These are phyloP conservation scores for Nixonia krombeini DNA, from an alignment of 1,140 invertebrate species.

Conservation along the genomic window DNA sequence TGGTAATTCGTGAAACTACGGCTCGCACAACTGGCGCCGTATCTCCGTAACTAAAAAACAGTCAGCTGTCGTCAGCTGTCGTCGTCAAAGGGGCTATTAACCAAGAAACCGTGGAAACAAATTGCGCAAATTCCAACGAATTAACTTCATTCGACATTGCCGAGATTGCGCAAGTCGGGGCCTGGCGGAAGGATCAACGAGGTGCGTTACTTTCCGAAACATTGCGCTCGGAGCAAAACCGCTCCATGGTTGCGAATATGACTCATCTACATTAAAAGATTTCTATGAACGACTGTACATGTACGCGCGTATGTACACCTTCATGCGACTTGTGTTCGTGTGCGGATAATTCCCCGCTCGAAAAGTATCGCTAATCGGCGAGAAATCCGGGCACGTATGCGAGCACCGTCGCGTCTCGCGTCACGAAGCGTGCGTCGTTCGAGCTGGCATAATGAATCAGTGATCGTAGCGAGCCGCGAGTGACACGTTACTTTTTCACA, in stretches of 20 bases:
- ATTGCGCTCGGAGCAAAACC: not conserved
- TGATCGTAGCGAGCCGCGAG: not conserved
- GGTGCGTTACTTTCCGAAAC: slow-evolving; percentile 6
- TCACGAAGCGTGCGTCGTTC: too few relatives aligned
- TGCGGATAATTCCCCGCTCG: not conserved
- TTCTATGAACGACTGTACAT: slow-evolving; percentile 1
- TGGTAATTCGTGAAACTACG: too few relatives aligned
- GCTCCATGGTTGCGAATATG: slow-evolving; percentile 12
- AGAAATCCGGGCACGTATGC: not conserved
- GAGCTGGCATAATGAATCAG: too few relatives aligned
- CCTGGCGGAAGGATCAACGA: not conserved
- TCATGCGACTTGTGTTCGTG: slow-evolving; percentile 1
- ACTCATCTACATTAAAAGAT: slow-evolving; percentile 13
- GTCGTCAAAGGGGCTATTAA: slow-evolving; percentile 25
- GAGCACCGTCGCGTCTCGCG: too few relatives aligned
- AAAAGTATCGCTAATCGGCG: not conserved
- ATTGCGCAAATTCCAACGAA: slow-evolving; percentile 5
- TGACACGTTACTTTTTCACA: not conserved
- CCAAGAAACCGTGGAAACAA: slow-evolving; percentile 18
- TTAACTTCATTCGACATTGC: slow-evolving; percentile 1
- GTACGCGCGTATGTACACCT: not conserved
- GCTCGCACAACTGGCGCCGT: too few relatives aligned
- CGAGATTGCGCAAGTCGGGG: not conserved
- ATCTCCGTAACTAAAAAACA: slow-evolving; percentile 35
- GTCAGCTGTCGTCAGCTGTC: slow-evolving; percentile 43